These are phyloP conservation scores for Hirtodrosophila confusa DNA, from an alignment of 2,888 invertebrate species.

Conservation along the genomic window DNA sequence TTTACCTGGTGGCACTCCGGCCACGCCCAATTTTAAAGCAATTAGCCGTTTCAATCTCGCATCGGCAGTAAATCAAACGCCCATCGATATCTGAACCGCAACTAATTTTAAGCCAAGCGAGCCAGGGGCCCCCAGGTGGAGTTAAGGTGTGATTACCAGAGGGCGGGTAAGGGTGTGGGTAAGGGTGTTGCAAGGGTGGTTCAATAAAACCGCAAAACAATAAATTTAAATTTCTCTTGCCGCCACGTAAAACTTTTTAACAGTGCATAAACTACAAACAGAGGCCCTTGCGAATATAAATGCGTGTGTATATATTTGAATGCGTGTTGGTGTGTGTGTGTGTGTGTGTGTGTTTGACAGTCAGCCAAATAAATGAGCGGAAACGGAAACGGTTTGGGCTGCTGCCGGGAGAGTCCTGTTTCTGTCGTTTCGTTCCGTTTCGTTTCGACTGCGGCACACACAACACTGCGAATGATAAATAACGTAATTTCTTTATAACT, in stretches of 20 bases:
- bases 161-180: slow-evolving; percentile 19
- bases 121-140: neutral
- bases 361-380: slow-evolving; percentile 74
- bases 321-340: slow-evolving; percentile 3
- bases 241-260: slow-evolving; percentile 67
- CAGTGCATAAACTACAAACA: slow-evolving; percentile 64
- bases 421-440: slow-evolving; percentile 12
- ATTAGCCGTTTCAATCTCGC: slow-evolving; percentile 68
- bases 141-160: slow-evolving; percentile 8
- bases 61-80: slow-evolving; percentile 73
- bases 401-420: slow-evolving; percentile 31
- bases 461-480: slow-evolving; percentile 74
- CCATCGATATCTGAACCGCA: slow-evolving; percentile 65
- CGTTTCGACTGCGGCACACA: slow-evolving; percentile 31
- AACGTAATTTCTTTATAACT: slow-evolving; percentile 78
- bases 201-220: slow-evolving; percentile 75
- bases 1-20: slow-evolving; percentile 27
- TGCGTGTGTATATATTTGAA: slow-evolving; percentile 21
- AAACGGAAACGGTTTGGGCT: slow-evolving; percentile 75
- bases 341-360: slow-evolving; percentile 64
- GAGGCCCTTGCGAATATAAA: slow-evolving; percentile 6
- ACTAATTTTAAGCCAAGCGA: slow-evolving; percentile 62
- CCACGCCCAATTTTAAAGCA: slow-evolving; percentile 70
- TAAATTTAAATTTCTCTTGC: slow-evolving; percentile 74
- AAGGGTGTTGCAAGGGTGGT: slow-evolving; percentile 45